A percentile compares a stretch with the other conserved stretches of the same genome.
Evolutionary conservation across 2,797 vertebrate species (phyloP).

Genomic region (Rhadinocentrus ornatus): DNA sequence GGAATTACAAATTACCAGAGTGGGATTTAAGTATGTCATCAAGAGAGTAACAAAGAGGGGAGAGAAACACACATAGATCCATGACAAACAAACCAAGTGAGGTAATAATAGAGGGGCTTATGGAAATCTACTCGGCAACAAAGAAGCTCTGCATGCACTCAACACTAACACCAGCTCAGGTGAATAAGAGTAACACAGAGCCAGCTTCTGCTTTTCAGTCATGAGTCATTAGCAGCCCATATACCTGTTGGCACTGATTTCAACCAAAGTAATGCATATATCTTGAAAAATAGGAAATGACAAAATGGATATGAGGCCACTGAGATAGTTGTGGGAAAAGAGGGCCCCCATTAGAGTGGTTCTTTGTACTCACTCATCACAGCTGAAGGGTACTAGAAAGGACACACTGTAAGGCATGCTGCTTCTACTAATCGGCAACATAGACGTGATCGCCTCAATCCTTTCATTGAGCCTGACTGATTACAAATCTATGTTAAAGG

Average conservation of each 20-base stretch:
- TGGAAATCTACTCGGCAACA: slow-evolving; percentile 36
- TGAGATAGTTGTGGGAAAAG: slow-evolving; percentile 72
- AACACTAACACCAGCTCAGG: slow-evolving; percentile 35
- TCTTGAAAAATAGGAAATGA: slow-evolving; percentile 40
- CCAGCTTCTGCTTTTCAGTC: slow-evolving; percentile 38
- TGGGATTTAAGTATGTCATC: slow-evolving; percentile 39
- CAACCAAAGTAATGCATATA: slow-evolving; percentile 46
- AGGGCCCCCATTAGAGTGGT: slow-evolving; percentile 60
- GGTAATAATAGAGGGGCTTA: slow-evolving; percentile 42
- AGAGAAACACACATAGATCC: slow-evolving; percentile 34
- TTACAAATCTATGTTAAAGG: slow-evolving; percentile 52
- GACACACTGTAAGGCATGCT: slow-evolving; percentile 66
- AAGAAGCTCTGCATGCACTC: slow-evolving; percentile 23
- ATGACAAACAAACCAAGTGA: slow-evolving; percentile 56
- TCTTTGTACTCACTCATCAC: slow-evolving; percentile 71
- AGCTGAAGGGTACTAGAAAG: slow-evolving; percentile 69
- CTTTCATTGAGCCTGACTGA: slow-evolving; percentile 56
- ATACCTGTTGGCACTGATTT: slow-evolving; percentile 53
- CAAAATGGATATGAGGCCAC: slow-evolving; percentile 48
- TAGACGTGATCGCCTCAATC: slow-evolving; percentile 54
- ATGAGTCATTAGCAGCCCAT: slow-evolving; percentile 51
- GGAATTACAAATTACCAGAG: slow-evolving; percentile 39
- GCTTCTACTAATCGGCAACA: slow-evolving; percentile 70
- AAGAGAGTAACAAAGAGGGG: slow-evolving; percentile 28
- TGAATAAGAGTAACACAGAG: slow-evolving; percentile 25